These are phyloP conservation scores for Eupithecia dodoneata DNA, from an alignment of 2,888 invertebrate genomes.

Conservation along the genomic window DNA sequence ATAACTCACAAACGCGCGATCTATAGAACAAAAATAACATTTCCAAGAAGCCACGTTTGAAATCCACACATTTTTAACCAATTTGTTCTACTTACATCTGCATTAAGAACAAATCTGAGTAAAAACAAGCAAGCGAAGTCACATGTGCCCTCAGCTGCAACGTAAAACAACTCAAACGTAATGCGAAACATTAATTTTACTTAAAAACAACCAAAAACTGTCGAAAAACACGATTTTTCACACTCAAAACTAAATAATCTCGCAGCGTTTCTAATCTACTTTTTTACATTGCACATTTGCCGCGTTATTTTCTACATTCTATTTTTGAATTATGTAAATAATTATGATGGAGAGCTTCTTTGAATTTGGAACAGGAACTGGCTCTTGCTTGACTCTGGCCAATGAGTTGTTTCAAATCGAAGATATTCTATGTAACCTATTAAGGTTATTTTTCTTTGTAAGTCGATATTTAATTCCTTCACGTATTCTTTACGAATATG, in stretches of 20 bases:
- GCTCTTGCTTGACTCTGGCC: not conserved
- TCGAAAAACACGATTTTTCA: conserved; percentile 79
- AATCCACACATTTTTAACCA: conserved; percentile 38
- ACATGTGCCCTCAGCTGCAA: conserved; percentile 73
- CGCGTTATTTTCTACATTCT: conserved; percentile 58
- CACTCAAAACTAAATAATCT: conserved; percentile 77
- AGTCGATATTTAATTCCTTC: not conserved
- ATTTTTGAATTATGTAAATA: conserved; percentile 55
- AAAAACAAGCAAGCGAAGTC: conserved; percentile 56
- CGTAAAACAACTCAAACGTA: conserved; percentile 68
- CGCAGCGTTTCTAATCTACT: conserved; percentile 64
- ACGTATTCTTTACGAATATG: too few relatives aligned
- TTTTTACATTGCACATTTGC: conserved; percentile 51
- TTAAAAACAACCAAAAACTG: conserved; percentile 75
- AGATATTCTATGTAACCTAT: not conserved
- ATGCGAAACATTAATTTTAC: conserved; percentile 79
- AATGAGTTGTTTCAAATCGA: not conserved
- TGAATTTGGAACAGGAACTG: not conserved
- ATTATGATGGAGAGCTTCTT: conserved; percentile 4
- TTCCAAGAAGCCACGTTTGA: conserved; percentile 3
- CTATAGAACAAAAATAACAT: conserved; percentile 4
- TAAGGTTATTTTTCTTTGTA: not conserved
- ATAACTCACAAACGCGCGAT: not conserved
- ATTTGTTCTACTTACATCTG: conserved; percentile 60
- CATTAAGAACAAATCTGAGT: conserved; percentile 54